phyloP scores from a whole-genome alignment of 1,140 invertebrate genomes.

The Caenorhabditis tropicalis region DNA sequence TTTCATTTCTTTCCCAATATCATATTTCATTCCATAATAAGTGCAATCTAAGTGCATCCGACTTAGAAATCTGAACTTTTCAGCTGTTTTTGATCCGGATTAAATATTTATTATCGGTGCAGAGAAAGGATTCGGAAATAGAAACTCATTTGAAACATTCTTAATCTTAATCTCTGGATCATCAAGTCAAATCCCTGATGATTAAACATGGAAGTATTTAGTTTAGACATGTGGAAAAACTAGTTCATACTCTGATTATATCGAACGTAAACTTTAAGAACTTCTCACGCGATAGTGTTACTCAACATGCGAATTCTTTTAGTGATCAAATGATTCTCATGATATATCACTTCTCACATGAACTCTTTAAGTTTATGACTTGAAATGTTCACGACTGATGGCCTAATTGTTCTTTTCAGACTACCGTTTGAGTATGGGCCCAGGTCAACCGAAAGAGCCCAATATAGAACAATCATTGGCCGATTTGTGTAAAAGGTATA shows the following conservation, averaged over 20 bases:
- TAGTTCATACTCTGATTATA: too few species aligned
- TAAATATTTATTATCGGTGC: neutral
- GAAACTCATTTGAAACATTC: neutral
- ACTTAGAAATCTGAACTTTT: neutral
- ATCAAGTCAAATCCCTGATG: too few species aligned
- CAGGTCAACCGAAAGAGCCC: conserved; percentile 17
- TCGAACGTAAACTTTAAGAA: too few species aligned
- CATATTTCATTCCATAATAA: too few species aligned
- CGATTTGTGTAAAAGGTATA: conserved; percentile 38
- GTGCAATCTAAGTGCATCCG: too few species aligned
- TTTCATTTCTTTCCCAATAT: too few species aligned
- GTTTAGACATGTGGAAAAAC: too few species aligned
- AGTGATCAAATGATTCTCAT: too few species aligned
- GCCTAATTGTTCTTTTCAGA: conserved; percentile 29
- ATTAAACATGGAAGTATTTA: too few species aligned
- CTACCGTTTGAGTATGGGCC: conserved; percentile 21
- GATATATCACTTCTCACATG: neutral
- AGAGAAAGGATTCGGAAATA: neutral
- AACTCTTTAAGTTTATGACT: neutral
- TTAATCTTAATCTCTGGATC: neutral
- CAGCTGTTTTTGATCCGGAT: neutral
- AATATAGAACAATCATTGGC: conserved; percentile 20
- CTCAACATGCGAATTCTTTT: too few species aligned
- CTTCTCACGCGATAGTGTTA: too few species aligned
- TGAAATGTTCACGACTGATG: neutral